Evolutionary conservation across 1,140 invertebrate genomes (phyloP).

Genomic region (Bombyx mori): ASM3026992v2 NC_085129.1:8630001-8630500

Average conservation of each 20-base stretch:
- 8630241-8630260: too few species aligned
- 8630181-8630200: not conserved
- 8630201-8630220: not conserved
- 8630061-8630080: too few species aligned
- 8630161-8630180: not conserved
- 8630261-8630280: too few species aligned
- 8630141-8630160: not conserved
- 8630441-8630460: constrained; percentile 93
- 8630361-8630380: not conserved
- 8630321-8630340: not conserved
- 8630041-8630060: too few species aligned
- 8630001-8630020: too few species aligned
- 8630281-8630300: too few species aligned
- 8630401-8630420: constrained; percentile 84
- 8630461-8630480: constrained; percentile 90
- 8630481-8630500: constrained; percentile 98
- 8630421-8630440: constrained; percentile 89
- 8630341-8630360: not conserved
- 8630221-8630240: too few species aligned
- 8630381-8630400: not conserved
- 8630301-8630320: not conserved
- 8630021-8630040: too few species aligned
- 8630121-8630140: too few species aligned
- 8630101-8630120: too few species aligned
- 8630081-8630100: too few species aligned